A percentile compares a stretch with the other conserved stretches of the same genome.
Evolutionary conservation across 2,888 invertebrate species (phyloP).

Genomic region (Metalampra italica): DNA sequence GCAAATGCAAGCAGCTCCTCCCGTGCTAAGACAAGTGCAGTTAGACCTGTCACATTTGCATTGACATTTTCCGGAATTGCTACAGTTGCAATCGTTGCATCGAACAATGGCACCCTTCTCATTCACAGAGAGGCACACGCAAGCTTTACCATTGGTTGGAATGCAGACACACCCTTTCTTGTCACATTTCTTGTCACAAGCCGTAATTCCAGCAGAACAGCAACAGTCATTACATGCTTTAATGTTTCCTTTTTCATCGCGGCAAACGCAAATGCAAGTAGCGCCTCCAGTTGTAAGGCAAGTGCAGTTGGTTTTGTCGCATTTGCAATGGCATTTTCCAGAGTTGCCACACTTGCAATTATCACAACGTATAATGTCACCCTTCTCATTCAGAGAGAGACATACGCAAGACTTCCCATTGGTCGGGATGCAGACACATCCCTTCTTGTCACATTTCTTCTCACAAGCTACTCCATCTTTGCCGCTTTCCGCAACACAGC

Average conservation of each 20-base stretch:
- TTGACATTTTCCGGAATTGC: slow-evolving; percentile 23
- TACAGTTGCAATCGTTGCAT: slow-evolving; percentile 21
- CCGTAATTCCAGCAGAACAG: slow-evolving; percentile 3
- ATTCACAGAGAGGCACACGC: slow-evolving; percentile 16
- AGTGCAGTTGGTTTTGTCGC: slow-evolving; percentile 28
- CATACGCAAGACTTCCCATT: slow-evolving; percentile 26
- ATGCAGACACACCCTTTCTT: slow-evolving; percentile 15
- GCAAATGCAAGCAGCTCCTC: slow-evolving; percentile 26
- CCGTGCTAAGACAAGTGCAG: slow-evolving; percentile 38
- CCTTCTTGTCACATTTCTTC: slow-evolving; percentile 17
- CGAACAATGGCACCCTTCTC: slow-evolving; percentile 16
- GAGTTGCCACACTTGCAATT: slow-evolving; percentile 27
- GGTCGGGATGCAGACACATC: slow-evolving; percentile 23
- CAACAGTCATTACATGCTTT: slow-evolving; percentile 1
- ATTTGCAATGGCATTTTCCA: slow-evolving; percentile 19
- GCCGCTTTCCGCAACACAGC: slow-evolving; percentile 1
- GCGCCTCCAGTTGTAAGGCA: slow-evolving; percentile 30
- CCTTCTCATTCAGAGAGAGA: slow-evolving; percentile 21
- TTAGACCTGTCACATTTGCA: slow-evolving; percentile 20
- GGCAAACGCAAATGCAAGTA: slow-evolving; percentile 25
- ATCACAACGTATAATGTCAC: slow-evolving; percentile 22
- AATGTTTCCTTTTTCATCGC: slow-evolving; percentile 14
- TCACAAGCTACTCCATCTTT: background rate
- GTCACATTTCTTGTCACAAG: slow-evolving; percentile 3
- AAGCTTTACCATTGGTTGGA: slow-evolving; percentile 15